Conservation (phyloP, 2,113 vertebrate species). For the Trinectes maculatus region DNA sequence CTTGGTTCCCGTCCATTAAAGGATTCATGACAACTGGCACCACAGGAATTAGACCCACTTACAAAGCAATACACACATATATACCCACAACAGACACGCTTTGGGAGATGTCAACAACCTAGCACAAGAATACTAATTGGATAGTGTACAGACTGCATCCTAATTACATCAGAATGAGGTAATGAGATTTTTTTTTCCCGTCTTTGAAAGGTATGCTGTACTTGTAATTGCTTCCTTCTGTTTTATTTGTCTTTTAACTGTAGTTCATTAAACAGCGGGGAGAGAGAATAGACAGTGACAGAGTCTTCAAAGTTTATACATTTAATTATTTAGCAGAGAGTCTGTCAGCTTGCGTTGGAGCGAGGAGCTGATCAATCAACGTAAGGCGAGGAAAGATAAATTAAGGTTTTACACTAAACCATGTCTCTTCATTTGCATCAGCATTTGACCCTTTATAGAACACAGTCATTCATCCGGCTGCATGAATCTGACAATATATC, state of each 20-base stretch:
- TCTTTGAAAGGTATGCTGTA: conserved; percentile 64
- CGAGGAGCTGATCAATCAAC: conserved; percentile 14
- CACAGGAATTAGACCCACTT: neutral
- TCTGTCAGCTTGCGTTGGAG: conserved; percentile 32
- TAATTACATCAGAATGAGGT: conserved; percentile 76
- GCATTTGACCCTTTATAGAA: neutral
- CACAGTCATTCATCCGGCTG: no score
- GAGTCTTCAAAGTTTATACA: conserved; percentile 21
- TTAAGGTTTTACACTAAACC: neutral
- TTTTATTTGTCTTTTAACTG: conserved; percentile 73
- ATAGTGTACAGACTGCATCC: conserved; percentile 63
- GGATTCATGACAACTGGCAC: conserved; percentile 29
- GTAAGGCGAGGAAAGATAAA: neutral
- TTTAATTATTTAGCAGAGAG: conserved; percentile 54
- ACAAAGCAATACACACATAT: conserved; percentile 34
- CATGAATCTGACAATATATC: no score
- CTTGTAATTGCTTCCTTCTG: conserved; percentile 72
- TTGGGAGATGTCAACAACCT: conserved; percentile 53
- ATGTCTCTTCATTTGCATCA: neutral
- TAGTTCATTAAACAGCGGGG: conserved; percentile 63
- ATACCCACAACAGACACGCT: conserved; percentile 20
- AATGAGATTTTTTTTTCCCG: conserved; percentile 63
- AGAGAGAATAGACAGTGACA: conserved; percentile 46
- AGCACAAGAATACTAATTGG: conserved; percentile 67
- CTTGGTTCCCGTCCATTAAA: neutral